Conservation (phyloP, 1,140 invertebrate species). For the Choristoneura fumiferana region DNA sequence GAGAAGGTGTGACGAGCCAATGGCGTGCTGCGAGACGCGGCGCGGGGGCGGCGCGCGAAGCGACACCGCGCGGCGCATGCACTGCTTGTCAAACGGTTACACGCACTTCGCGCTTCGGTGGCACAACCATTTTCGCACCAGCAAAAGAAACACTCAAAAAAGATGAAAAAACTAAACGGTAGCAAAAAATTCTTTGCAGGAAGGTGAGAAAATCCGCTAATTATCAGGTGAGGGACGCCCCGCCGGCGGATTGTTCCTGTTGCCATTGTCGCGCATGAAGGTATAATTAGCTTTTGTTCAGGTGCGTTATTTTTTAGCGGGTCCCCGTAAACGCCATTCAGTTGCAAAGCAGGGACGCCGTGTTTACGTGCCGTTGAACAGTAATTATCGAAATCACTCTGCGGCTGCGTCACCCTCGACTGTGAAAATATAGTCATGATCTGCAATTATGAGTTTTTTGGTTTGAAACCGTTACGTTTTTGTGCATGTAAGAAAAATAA, state of each 20-base stretch:
- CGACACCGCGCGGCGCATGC: background rate
- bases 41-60: background rate
- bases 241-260: constrained; percentile 43
- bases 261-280: constrained; percentile 56
- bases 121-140: background rate
- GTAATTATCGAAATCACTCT: constrained; percentile 49
- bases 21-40: constrained; percentile 9
- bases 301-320: constrained; percentile 58
- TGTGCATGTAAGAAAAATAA: background rate
- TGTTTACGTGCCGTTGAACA: constrained; percentile 63
- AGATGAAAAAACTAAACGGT: constrained; percentile 27
- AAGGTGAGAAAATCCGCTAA: constrained; percentile 75
- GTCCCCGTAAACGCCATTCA: constrained; percentile 49
- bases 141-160: constrained; percentile 15
- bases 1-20: constrained; percentile 16
- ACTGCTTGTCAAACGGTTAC: background rate
- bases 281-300: constrained; percentile 70
- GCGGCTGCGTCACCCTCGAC: constrained; percentile 40
- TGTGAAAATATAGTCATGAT: constrained; percentile 48
- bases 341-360: constrained; percentile 51
- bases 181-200: constrained; percentile 51
- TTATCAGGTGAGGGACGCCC: constrained; percentile 59
- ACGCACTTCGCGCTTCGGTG: constrained; percentile 1
- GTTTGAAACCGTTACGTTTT: constrained; percentile 3
- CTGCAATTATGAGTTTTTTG: constrained; percentile 52